Evolutionary conservation across 2,113 vertebrate genomes (phyloP).

Genomic region (Corythornis vintsioides): DNA sequence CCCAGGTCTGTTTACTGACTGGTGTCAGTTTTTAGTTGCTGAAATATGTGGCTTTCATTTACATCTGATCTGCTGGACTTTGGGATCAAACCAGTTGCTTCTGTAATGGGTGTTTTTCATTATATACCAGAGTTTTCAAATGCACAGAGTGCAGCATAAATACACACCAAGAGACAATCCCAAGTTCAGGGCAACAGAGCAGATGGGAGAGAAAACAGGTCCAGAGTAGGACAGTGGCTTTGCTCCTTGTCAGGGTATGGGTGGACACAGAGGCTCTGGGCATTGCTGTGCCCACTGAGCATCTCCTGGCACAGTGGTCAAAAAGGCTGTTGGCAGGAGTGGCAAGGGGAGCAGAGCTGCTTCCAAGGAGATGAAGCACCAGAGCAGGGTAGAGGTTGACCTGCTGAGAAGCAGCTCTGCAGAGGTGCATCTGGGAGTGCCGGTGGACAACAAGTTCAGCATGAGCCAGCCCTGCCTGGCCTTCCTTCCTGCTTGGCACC

Average conservation of each 20-base stretch:
- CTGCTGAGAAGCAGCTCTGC: neutral
- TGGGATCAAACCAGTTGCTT: neutral
- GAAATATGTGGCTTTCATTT: neutral
- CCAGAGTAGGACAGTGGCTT: neutral
- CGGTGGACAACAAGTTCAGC: no score
- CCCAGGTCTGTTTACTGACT: neutral
- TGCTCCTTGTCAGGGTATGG: accelerated
- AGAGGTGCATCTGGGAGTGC: no score
- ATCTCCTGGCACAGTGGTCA: neutral
- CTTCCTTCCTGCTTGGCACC: neutral
- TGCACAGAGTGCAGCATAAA: neutral
- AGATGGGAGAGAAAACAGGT: neutral
- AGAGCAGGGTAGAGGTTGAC: neutral
- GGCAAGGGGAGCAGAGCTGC: neutral
- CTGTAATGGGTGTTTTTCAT: neutral
- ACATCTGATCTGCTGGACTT: neutral
- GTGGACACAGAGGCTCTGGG: neutral
- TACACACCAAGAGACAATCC: neutral
- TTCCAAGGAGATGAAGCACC: neutral
- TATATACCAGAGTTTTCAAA: neutral
- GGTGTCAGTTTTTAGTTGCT: neutral
- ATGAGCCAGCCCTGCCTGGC: no score
- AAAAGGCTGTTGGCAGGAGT: neutral
- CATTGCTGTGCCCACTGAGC: accelerated
- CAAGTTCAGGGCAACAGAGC: neutral